These are phyloP conservation scores for Psophia crepitans DNA, from an alignment of 2,113 vertebrate species.

Conservation along the genomic window DNA sequence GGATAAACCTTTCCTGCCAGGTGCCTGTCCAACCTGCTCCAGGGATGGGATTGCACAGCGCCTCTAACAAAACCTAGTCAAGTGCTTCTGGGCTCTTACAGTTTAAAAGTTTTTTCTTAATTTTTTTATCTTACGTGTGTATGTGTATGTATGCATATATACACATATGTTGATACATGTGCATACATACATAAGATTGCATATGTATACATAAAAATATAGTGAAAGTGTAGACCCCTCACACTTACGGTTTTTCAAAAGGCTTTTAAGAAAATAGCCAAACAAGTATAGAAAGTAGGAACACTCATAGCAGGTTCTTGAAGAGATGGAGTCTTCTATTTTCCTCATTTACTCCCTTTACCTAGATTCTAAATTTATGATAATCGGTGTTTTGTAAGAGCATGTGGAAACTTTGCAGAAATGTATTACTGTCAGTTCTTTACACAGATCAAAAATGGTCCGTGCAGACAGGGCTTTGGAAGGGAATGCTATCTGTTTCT, in stretches of 20 bases:
- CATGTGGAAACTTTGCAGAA: not conserved
- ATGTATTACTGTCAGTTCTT: constrained; percentile 1
- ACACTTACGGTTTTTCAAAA: not conserved
- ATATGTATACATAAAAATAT: not conserved
- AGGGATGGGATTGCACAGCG: not conserved
- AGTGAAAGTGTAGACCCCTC: not conserved
- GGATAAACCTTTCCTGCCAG: not conserved
- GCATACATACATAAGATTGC: not conserved
- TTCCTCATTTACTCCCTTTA: not conserved
- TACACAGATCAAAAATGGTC: constrained; percentile 26
- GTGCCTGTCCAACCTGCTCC: not conserved
- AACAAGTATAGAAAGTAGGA: not conserved
- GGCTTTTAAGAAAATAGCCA: not conserved
- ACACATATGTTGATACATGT: too few species aligned
- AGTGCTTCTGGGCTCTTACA: not conserved
- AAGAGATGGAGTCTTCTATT: not conserved
- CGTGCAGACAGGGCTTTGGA: constrained; percentile 42
- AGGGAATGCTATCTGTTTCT: constrained; percentile 30
- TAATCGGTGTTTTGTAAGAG: constrained; percentile 3
- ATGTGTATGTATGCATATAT: not conserved
- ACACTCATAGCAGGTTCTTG: not conserved
- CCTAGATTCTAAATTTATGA: constrained; percentile 25
- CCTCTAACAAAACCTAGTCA: not conserved
- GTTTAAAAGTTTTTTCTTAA: not conserved
- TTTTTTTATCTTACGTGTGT: not conserved